Evolutionary conservation across 2,797 vertebrate genomes (phyloP).

Genomic region (Lagocephalus sceleratus): DNA sequence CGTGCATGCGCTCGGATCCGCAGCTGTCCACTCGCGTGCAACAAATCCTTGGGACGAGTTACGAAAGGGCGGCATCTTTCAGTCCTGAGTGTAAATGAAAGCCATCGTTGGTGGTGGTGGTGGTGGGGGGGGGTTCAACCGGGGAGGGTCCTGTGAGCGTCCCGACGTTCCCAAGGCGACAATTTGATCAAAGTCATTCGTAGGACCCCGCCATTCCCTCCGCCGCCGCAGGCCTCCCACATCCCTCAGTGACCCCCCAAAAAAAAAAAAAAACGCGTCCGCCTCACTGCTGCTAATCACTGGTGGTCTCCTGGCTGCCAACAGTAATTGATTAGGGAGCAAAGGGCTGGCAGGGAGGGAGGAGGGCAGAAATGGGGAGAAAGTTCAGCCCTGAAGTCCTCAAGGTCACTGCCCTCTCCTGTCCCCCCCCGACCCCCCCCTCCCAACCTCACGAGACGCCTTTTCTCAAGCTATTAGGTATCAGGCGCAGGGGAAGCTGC

Average conservation of each 20-base stretch:
- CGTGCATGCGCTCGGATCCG: constrained; percentile 34
- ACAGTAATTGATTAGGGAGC: constrained; percentile 80
- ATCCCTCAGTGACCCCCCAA: constrained; percentile 42
- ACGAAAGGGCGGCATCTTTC: constrained; percentile 48
- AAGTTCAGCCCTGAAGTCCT: constrained; percentile 73
- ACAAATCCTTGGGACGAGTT: constrained; percentile 18
- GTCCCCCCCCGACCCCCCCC: constrained; percentile 18
- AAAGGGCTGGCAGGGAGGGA: constrained; percentile 47
- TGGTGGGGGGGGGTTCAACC: constrained; percentile 21
- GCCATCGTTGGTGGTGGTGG: constrained; percentile 47
- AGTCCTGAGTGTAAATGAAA: constrained; percentile 58
- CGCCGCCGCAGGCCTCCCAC: constrained; percentile 28
- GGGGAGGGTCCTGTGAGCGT: constrained; percentile 33
- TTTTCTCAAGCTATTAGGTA: constrained; percentile 78
- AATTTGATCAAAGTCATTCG: constrained; percentile 69
- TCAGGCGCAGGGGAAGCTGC: constrained; percentile 67
- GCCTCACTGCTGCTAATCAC: constrained; percentile 71
- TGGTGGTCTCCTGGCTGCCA: constrained; percentile 80
- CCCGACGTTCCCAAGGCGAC: constrained; percentile 48
- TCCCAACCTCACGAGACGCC: constrained; percentile 31
- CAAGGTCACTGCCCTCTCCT: constrained; percentile 73
- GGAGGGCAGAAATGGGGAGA: constrained; percentile 49
- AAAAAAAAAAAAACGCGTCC: constrained; percentile 60
- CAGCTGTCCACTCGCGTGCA: constrained; percentile 29
- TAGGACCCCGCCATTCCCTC: constrained; percentile 31